Evolutionary conservation across 2,797 vertebrate genomes (phyloP), one percentile per base, ranked within the genome.

Genomic region (Eurystomus glaucurus): DNA sequence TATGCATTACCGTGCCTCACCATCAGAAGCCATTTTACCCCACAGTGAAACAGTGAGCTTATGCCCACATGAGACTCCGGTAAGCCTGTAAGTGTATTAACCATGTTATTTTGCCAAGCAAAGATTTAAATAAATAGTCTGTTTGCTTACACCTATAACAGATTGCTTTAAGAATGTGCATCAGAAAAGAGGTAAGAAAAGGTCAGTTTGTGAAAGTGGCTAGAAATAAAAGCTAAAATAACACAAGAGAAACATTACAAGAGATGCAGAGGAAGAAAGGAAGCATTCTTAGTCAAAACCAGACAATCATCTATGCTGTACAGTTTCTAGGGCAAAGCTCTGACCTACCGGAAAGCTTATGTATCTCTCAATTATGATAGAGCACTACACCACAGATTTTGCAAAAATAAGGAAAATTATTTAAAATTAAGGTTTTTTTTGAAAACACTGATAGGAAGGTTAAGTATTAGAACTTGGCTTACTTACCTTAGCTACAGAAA

Each of bases 401-500:
- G 28, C 31, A 71, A 55, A 79, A 74, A 29, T 5, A 70, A 1
- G 2, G 46, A 72, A 66, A 72, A 41, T 15, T n/a, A 9, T 68
- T 79, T 5, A 20, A 35, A 28, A 66, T 25, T 23, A 46, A 45
- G 31, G 16, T 17, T 15, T 16, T 28, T 19, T 28, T 15, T 9
- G 68, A 71, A 35, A 14, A 65, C 4, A 25, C 41, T 22, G 6
- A 13, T 43, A 72, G 57, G 41, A 46, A 64, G 54, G 92, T 14
- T 37, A 54, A 28, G 43, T 54, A 85, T 25, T 65, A 71, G 17
- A 86, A 83, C 17, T 43, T 64, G 14, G 45, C 35, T 75, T 94
- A 90, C 97, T 66, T 98, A 99, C 99, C 99, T 99, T 99, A 85
- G 99, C 99, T 22, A 97, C 96, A 85, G 99, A 98, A 85, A 99